These are phyloP conservation scores for Gobio gobio DNA, from an alignment of 2,113 vertebrate genomes.

Conservation along the genomic window DNA sequence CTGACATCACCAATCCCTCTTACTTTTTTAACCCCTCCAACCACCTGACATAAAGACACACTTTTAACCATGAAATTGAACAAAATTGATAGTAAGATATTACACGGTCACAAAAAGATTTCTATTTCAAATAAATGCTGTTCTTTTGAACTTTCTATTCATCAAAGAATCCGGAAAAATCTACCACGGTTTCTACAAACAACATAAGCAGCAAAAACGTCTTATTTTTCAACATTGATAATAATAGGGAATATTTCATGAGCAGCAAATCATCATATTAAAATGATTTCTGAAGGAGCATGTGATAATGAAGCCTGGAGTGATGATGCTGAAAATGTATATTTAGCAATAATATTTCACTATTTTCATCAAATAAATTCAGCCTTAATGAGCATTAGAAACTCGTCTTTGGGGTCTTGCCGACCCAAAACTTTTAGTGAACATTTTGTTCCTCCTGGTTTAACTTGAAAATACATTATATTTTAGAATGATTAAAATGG, in stretches of 20 bases:
- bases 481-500: background rate
- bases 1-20: background rate
- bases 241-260: background rate
- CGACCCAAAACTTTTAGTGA: too few species aligned
- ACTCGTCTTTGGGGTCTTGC: too few species aligned
- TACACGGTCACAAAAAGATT: too few species aligned
- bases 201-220: background rate
- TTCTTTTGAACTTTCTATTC: background rate
- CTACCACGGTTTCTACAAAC: background rate
- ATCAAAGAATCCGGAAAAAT: background rate
- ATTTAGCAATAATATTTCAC: background rate
- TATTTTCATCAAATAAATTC: background rate
- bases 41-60: background rate
- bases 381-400: background rate
- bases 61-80: background rate
- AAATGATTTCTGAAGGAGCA: background rate
- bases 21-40: background rate
- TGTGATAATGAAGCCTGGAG: background rate
- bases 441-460: too few species aligned
- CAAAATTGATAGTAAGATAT: too few species aligned
- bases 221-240: background rate
- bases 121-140: background rate
- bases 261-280: background rate
- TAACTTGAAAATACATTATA: background rate
- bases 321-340: background rate